phyloP scores from a whole-genome alignment of 1,140 invertebrate species.

The Pseudoatta argentina region DNA sequence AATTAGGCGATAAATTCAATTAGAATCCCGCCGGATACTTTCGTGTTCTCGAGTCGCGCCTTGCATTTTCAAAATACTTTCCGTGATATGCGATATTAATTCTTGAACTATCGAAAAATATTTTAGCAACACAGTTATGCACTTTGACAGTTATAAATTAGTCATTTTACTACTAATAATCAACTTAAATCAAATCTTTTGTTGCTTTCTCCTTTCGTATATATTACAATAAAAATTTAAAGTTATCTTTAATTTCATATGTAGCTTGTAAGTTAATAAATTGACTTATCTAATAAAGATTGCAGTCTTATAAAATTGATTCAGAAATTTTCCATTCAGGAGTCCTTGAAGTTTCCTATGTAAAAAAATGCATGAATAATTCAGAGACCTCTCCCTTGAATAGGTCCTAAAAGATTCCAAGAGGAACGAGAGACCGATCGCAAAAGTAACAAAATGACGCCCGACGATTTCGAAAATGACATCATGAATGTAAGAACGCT shows the following conservation, averaged over 20 bases:
- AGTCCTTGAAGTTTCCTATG: neutral
- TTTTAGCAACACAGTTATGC: slow-evolving; percentile 6
- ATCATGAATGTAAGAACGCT: slow-evolving; percentile 61
- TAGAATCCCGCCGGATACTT: slow-evolving; percentile 40
- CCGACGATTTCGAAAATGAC: slow-evolving; percentile 56
- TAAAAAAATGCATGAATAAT: slow-evolving; percentile 19
- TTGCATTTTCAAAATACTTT: slow-evolving; percentile 47
- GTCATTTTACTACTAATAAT: neutral
- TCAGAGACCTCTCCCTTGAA: neutral
- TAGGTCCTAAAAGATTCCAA: neutral
- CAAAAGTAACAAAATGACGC: slow-evolving; percentile 27
- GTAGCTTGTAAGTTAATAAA: neutral
- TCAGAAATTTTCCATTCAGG: neutral
- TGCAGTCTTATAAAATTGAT: neutral
- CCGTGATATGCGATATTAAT: slow-evolving; percentile 32
- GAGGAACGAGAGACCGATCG: slow-evolving; percentile 16
- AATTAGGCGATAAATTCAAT: slow-evolving; percentile 58
- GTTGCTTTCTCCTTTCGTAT: neutral
- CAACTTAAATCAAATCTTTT: neutral
- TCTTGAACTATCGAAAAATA: slow-evolving; percentile 13
- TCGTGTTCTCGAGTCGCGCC: neutral
- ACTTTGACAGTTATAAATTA: slow-evolving; percentile 23
- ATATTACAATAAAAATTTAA: neutral
- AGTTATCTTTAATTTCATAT: neutral
- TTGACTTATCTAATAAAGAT: neutral